Evolutionary conservation across 2,888 invertebrate species (phyloP).

Genomic region (Ophion ventricosus): DNA sequence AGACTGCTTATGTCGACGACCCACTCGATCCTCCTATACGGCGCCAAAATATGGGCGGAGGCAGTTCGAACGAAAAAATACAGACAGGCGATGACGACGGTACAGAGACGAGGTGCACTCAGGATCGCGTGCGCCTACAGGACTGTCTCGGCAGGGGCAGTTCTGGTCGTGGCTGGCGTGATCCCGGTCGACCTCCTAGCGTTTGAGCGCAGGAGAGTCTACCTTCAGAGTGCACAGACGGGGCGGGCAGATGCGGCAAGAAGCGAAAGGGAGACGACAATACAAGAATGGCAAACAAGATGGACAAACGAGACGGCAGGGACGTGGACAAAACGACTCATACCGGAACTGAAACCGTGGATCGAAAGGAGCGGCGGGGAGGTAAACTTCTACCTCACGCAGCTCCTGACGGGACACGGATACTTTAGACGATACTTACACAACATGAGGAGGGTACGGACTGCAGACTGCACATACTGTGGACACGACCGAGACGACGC

Average conservation of each 20-base stretch:
- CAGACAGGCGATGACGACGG: conserved; percentile 59
- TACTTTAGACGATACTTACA: conserved; percentile 17
- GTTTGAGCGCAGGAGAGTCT: too few species aligned
- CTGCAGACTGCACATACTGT: conserved; percentile 7
- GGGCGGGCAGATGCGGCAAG: too few species aligned
- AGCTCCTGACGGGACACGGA: conserved; percentile 48
- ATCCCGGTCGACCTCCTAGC: too few species aligned
- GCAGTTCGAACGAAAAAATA: conserved; percentile 59
- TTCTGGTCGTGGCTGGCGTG: too few species aligned
- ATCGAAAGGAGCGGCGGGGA: conserved; percentile 13
- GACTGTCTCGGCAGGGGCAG: too few species aligned
- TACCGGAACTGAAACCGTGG: conserved; percentile 20
- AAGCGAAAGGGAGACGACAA: too few species aligned
- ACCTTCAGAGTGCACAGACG: too few species aligned
- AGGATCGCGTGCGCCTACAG: too few species aligned
- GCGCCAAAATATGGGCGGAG: conserved; percentile 66
- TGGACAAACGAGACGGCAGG: conserved; percentile 38
- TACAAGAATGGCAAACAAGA: too few species aligned
- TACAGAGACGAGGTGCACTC: too few species aligned
- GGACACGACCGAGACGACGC: conserved; percentile 42
- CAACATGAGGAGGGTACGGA: conserved; percentile 8
- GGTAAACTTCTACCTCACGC: conserved; percentile 62
- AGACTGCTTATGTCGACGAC: background rate
- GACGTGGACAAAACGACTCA: conserved; percentile 8
- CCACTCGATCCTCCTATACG: conserved; percentile 64